Evolutionary conservation across 1,140 invertebrate species (phyloP).

Genomic region (Drosophila tristis): DNA sequence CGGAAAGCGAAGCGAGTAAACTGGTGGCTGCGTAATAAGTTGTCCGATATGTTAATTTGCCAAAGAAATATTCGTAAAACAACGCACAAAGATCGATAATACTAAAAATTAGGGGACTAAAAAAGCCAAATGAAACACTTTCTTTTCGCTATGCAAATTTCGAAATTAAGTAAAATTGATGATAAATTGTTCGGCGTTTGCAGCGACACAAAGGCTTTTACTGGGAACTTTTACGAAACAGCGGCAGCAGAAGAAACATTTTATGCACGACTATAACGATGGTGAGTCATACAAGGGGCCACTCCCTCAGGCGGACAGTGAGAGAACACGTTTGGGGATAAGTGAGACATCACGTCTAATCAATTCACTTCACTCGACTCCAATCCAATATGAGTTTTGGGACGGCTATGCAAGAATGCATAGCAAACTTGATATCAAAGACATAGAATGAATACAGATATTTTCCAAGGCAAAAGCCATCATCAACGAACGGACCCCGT

Average conservation of each 20-base stretch:
- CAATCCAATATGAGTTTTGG: conserved; percentile 13
- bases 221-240: conserved; percentile 11
- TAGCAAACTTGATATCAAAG: conserved; percentile 36
- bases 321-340: conserved; percentile 24
- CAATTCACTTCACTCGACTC: conserved; percentile 12
- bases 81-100: conserved; percentile 11
- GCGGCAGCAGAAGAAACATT: neutral
- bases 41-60: conserved; percentile 70
- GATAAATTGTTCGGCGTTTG: conserved; percentile 28
- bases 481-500: conserved; percentile 18
- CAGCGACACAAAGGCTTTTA: conserved; percentile 44
- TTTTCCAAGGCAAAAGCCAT: conserved; percentile 59
- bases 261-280: neutral
- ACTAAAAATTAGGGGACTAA: conserved; percentile 33
- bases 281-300: conserved; percentile 31
- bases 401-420: conserved; percentile 39
- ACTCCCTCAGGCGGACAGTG: conserved; percentile 17
- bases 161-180: conserved; percentile 45
- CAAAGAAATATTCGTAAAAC: conserved; percentile 25
- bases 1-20: conserved; percentile 22
- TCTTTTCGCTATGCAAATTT: conserved; percentile 65
- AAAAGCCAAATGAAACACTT: conserved; percentile 64
- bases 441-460: conserved; percentile 18
- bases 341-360: conserved; percentile 44
- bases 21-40: conserved; percentile 53